Evolutionary conservation across 2,113 vertebrate species (phyloP).

Genomic region (Lates calcarifer): DNA sequence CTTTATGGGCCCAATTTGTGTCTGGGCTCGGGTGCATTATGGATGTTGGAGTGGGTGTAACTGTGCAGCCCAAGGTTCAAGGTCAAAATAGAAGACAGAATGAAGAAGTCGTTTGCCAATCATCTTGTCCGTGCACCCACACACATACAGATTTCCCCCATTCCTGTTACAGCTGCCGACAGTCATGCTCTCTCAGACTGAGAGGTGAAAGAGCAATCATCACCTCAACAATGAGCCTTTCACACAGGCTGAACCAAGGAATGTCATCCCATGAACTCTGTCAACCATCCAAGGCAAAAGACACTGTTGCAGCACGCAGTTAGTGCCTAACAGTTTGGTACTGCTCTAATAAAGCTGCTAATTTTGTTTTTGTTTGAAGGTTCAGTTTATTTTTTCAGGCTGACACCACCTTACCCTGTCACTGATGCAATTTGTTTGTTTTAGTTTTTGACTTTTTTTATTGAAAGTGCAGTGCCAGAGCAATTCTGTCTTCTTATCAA

Average conservation of each 20-base stretch:
- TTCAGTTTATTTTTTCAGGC: not conserved
- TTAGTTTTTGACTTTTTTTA: too few species aligned
- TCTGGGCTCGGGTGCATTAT: slow-evolving; percentile 41
- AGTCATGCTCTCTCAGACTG: slow-evolving; percentile 69
- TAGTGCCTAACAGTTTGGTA: not conserved
- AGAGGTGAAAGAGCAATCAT: slow-evolving; percentile 67
- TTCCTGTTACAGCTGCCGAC: slow-evolving; percentile 84
- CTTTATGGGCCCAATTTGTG: slow-evolving; percentile 58
- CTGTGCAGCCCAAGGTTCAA: slow-evolving; percentile 41
- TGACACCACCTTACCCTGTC: too few species aligned
- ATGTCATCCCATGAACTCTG: slow-evolving; percentile 35
- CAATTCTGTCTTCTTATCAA: too few species aligned
- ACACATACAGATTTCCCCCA: slow-evolving; percentile 50
- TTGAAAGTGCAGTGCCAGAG: too few species aligned
- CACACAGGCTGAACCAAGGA: slow-evolving; percentile 41
- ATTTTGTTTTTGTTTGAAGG: not conserved
- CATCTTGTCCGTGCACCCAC: not conserved
- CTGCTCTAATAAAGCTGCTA: not conserved
- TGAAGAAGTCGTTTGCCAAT: slow-evolving; percentile 61
- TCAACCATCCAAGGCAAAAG: not conserved
- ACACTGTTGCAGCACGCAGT: slow-evolving; percentile 9
- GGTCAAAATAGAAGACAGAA: slow-evolving; percentile 50
- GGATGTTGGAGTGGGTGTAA: slow-evolving; percentile 48
- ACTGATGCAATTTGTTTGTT: too few species aligned
- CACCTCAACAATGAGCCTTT: slow-evolving; percentile 60